Conservation (phyloP, 2,797 vertebrate species). For the Characodon lateralis region DNA sequence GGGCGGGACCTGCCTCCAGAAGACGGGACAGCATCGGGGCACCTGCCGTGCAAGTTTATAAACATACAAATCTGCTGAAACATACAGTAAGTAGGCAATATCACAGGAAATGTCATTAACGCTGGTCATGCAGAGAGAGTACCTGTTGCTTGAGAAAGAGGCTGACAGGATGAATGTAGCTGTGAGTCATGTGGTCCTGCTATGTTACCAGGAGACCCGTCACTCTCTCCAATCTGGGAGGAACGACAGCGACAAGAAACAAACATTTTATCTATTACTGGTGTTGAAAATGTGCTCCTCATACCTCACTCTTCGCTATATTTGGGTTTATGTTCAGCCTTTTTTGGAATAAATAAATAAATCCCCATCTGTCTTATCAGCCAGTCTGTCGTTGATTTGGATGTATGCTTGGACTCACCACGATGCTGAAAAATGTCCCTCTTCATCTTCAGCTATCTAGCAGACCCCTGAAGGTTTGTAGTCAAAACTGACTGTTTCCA, state of each 20-base stretch:
- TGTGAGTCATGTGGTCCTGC: constrained; percentile 90
- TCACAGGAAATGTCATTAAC: neutral
- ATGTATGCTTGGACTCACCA: too few species aligned
- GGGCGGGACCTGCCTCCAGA: constrained; percentile 92
- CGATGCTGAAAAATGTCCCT: too few species aligned
- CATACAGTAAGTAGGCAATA: neutral
- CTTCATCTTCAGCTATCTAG: too few species aligned
- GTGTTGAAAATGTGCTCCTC: neutral
- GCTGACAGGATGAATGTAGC: constrained; percentile 82
- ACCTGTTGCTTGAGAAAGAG: constrained; percentile 93
- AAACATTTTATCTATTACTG: neutral
- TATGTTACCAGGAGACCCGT: constrained; percentile 84
- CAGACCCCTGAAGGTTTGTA: too few species aligned
- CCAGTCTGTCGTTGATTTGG: too few species aligned
- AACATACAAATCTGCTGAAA: constrained; percentile 4
- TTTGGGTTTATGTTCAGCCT: too few species aligned
- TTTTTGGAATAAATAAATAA: too few species aligned
- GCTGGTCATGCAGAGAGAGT: constrained; percentile 9
- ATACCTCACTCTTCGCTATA: neutral
- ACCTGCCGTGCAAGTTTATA: constrained; percentile 81
- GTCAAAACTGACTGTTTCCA: neutral
- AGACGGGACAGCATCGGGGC: constrained; percentile 97
- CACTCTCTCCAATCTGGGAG: constrained; percentile 88
- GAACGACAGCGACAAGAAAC: neutral
- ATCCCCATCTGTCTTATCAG: too few species aligned